These are phyloP conservation scores for Pogonomyrmex californicus DNA, from an alignment of 1,140 invertebrate species.

Conservation along the genomic window DNA sequence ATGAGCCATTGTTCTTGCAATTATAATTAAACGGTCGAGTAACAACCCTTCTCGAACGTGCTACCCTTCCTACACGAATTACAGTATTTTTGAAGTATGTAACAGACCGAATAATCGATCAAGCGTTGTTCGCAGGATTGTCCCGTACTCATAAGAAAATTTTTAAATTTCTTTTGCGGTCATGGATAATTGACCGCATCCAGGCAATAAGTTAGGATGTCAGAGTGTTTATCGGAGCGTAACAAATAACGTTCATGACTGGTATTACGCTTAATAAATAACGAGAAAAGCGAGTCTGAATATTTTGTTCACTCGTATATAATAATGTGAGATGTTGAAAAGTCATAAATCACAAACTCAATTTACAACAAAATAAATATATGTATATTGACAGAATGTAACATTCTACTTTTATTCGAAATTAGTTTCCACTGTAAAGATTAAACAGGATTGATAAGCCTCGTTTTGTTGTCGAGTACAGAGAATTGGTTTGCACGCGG, in stretches of 20 bases:
- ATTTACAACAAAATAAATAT: background rate
- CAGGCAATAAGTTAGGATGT: slow-evolving; percentile 57
- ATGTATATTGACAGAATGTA: background rate
- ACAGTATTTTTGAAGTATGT: slow-evolving; percentile 42
- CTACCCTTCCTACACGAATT: slow-evolving; percentile 49
- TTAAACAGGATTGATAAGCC: slow-evolving; percentile 13
- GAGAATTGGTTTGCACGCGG: background rate
- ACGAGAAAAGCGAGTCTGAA: background rate
- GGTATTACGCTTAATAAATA: slow-evolving; percentile 12
- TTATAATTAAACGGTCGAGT: slow-evolving; percentile 60
- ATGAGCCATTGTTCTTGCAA: slow-evolving; percentile 57
- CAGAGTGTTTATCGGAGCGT: slow-evolving; percentile 43
- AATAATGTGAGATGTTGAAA: background rate
- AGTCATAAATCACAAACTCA: background rate
- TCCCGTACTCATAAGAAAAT: slow-evolving; percentile 31
- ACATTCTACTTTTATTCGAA: background rate
- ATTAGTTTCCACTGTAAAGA: background rate
- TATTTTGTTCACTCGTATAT: background rate
- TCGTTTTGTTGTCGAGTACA: background rate
- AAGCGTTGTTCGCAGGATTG: slow-evolving; percentile 27
- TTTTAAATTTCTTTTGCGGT: slow-evolving; percentile 60
- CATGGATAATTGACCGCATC: slow-evolving; percentile 59
- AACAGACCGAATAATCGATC: slow-evolving; percentile 47
- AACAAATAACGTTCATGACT: slow-evolving; percentile 12
- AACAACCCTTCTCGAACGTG: slow-evolving; percentile 40